Evolutionary conservation across 2,797 vertebrate species (phyloP), one percentile per base, ranked within the genome.

Genomic region (Pristis pectinata): DNA sequence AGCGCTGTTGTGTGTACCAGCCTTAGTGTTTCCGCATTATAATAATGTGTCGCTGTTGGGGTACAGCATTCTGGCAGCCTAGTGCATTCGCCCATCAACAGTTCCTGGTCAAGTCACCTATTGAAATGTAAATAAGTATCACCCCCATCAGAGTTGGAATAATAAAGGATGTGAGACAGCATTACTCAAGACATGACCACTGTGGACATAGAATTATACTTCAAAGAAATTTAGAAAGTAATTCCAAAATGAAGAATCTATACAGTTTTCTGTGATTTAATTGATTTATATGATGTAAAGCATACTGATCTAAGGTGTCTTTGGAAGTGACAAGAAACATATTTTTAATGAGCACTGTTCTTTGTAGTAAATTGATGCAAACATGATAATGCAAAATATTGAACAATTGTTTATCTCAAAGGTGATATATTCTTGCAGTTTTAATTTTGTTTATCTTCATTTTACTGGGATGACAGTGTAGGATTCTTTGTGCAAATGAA

Each of bases 71-170:
- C 67, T 93, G 67, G 67, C 64, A 94, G 92, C 49, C 41, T 34
- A 94, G 72, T 94, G 92, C 92, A 76, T 70, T 53, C 44, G 70
- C 92, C 72, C 70, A 94, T 94, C 92, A 94, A 53, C 92, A 94
- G 72, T 94, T 94, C 72, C 92, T 94, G 92, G 92, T 74, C 92
- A 76, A 94, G 92, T 76, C 30, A 94, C 24, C 92, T 74, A 94
- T 94, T 94, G 92, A 94, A 76, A 94, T 94, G 92, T 94, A 94
- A 94, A 94, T 94, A 94, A 76, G 92, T 70, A 34, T 94, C 92
- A 76, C 92, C 92, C 41, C 92, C 72, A 94, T 94, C 70, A 94
- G 92, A 74, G 67, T 11, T 94, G 24, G 92, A 94, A 74, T 94
- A 94, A 94, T 94, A 94, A 94, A 74, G 11, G 41, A 94, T 72